phyloP scores from a whole-genome alignment of 2,113 vertebrate species.

The Misgurnus anguillicaudatus region DNA sequence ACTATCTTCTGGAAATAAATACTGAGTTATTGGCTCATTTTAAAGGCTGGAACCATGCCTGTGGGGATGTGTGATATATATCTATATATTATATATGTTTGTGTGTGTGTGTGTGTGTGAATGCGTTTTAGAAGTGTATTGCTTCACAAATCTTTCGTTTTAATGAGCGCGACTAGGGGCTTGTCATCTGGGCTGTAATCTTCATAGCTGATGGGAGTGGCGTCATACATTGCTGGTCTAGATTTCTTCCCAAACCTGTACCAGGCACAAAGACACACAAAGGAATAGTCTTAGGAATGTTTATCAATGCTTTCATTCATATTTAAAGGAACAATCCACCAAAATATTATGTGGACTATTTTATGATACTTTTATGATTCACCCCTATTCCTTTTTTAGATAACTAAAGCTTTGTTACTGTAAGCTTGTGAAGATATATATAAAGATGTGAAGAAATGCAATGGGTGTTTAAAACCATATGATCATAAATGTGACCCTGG shows the following conservation, averaged over 20 bases:
- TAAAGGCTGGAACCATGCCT: conserved; percentile 43
- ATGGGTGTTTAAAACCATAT: no score
- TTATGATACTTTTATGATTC: no score
- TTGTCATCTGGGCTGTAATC: conserved; percentile 98
- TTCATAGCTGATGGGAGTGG: conserved; percentile 93
- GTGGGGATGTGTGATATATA: conserved; percentile 28
- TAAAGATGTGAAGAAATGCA: no score
- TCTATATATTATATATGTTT: conserved; percentile 32
- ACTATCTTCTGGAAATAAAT: conserved; percentile 60
- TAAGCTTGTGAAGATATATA: no score
- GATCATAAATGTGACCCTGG: no score
- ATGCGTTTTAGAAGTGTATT: conserved; percentile 1
- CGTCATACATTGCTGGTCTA: conserved; percentile 95
- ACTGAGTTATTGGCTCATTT: conserved; percentile 51
- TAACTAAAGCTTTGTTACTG: no score
- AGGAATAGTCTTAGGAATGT: not conserved
- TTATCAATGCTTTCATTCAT: no score
- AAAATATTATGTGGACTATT: no score
- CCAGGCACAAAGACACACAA: conserved; percentile 30
- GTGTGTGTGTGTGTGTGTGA: conserved; percentile 13
- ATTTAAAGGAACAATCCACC: no score
- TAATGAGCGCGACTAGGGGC: conserved; percentile 96
- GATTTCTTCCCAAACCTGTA: conserved; percentile 97
- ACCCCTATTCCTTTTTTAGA: no score
- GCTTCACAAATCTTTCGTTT: conserved; percentile 98